Base-by-base conservation (phyloP, 1,140 invertebrate genomes). In the Heliothis virescens region DNA sequence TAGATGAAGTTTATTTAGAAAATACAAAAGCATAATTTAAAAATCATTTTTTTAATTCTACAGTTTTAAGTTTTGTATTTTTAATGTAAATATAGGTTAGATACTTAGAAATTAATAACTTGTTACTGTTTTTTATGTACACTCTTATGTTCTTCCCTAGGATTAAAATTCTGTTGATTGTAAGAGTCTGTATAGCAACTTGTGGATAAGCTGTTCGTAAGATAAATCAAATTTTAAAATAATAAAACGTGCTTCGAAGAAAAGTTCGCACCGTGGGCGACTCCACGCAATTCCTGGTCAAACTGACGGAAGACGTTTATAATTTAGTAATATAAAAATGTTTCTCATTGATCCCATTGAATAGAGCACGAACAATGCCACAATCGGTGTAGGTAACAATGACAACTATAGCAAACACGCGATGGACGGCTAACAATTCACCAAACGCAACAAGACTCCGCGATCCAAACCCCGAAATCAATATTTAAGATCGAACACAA, bases 241-340 rank as follows among this genome's bases (percentile, higher is more conserved):
- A 12, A 65, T 29, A 2, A 55, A 55, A 55, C 3, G 16, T 16
- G 5, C 0, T 55, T n/a, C 9, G 13, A 55, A 16, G 15, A 16
- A 16, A 55, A 16, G 16, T 18, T 18, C 7, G n/a, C 41, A 41
- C 12, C 0, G 11, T 59, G 47, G 16, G 48, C 75, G 34, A 75
- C 86, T 91, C 90, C 62, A 86, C 29, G 9, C 52, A 73, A 79
- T 81, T 80, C 34, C 29, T 89, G 72, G 84, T 57, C 80, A 48
- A 81, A 87, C 81, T 85, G 81, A 88, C 90, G 91, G 91, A 90
- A 94, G 91, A 94, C 92, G 87, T 93, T 92, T 91, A 94, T 94
- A 93, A 93, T 94, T 94, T 94, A 89, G 90, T 92, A 92, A 93
- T 93, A 94, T 94, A 94, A 94, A 92, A 94, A 93, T 93, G 93